Percentiles rank a stretch among this genome's conserved stretches.
Evolutionary conservation across 2,113 vertebrate genomes (phyloP).

Genomic region (Sakesphorus luctuosus): DNA sequence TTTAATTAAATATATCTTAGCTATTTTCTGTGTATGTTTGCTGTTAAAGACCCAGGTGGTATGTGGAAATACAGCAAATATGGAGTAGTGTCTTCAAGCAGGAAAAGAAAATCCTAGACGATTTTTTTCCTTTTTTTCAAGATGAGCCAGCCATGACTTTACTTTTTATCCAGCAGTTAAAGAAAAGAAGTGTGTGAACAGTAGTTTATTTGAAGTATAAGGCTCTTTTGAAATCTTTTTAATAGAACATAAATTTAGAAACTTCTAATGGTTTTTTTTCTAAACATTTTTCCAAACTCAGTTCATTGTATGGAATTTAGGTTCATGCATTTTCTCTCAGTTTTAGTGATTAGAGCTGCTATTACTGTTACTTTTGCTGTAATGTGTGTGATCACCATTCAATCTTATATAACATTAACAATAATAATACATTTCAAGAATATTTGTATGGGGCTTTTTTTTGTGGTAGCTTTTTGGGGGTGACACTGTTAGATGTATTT

Average conservation of each 20-base stretch:
- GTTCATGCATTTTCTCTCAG: not conserved
- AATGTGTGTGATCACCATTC: not conserved
- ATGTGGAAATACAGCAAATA: not conserved
- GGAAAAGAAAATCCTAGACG: not conserved
- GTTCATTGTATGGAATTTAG: not conserved
- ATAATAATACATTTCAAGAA: not conserved
- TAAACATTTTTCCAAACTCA: not conserved
- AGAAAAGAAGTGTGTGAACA: not conserved
- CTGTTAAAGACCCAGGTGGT: not conserved
- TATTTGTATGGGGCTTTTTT: not conserved
- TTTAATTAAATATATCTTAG: not conserved
- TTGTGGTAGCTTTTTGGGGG: not conserved
- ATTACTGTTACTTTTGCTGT: not conserved
- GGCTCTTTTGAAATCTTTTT: not conserved
- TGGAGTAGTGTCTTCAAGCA: not conserved
- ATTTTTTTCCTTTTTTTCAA: not conserved
- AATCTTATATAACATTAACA: not conserved
- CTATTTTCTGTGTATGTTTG: not conserved
- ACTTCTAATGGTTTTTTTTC: not conserved
- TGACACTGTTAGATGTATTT: conserved; percentile 3
- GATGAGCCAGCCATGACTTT: not conserved
- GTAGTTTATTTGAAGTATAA: not conserved
- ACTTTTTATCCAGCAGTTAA: not conserved
- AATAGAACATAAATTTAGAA: not conserved
- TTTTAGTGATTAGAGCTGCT: not conserved